Evolutionary conservation across 35 echinoderm and acorn worm genomes (phyloP), one percentile per base, ranked within the genome.

Genomic region (Anneissia japonica): DNA sequence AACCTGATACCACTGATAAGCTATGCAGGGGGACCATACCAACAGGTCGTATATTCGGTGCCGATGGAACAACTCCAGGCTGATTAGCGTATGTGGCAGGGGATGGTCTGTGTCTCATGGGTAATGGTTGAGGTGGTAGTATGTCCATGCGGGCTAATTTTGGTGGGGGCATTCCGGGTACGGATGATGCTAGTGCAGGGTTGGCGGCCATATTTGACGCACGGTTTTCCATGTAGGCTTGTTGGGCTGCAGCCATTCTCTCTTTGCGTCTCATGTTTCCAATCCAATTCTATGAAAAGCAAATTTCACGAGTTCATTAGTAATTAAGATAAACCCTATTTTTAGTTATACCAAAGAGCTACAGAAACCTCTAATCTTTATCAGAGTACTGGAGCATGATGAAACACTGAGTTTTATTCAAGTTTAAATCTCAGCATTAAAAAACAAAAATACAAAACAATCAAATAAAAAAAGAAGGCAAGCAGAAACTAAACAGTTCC

Each of bases 221-320:
- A 32, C 76, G 4, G 30, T 78, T 34, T 13, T 78, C 76, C 76
- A 38, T 90, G 81, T 73, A 86, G 5, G 77, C 90, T 82, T 39
- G 79, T 64, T 96, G 93, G 26, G 86, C 89, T 76, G 89, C 87
- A 83, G 93, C 94, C 91, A 97, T 90, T 3, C 94, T 84, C 14
- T 88, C 84, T 46, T 97, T 97, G 33, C 94, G 84, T 45, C 94
- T 79, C 81, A 90, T 84, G 73, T 97, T 97, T 12, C 94, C 94
- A 85, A 97, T 91, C 94, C 94, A 97, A 38, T 97, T 97, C 94
- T 97, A 75, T 35, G 32, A 82, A 88, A 16, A n/a, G n/a, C n/a
- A n/a, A n/a, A n/a, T n/a, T n/a, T n/a, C n/a, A n/a, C n/a, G n/a
- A n/a, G n/a, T n/a, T n/a, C n/a, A n/a, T n/a, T n/a, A n/a, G n/a